Base-by-base conservation (phyloP, 2,888 invertebrate genomes). In the Athrips mouffetella region DNA sequence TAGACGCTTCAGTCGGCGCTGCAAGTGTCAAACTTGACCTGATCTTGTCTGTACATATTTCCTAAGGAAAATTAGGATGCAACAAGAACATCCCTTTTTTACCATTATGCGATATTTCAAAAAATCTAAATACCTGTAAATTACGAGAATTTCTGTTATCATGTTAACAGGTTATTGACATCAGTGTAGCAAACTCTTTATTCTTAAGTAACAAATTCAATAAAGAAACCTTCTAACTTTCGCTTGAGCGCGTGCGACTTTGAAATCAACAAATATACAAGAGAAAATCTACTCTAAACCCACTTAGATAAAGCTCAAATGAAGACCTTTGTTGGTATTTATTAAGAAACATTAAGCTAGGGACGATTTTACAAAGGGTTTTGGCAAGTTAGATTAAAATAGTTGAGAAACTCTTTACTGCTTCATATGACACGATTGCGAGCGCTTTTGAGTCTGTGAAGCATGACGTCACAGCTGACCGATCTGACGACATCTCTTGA, bases 191-290 rank as follows among this genome's bases (percentile, higher is more conserved):
- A n/a, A n/a, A n/a, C n/a, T n/a, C n/a, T n/a, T n/a, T n/a, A n/a
- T n/a, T n/a, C n/a, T n/a, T n/a, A 58, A 68, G 66, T 65, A 72
- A 67, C 68, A 69, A 70, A 74, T 74, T 75, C 73, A 73, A 74
- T 75, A 75, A 73, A 67, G 63, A 62, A 67, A 63, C 65, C 67
- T 63, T 53, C 60, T 55, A 72, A 72, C 54, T 71, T 73, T 65
- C 50, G 50, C 55, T 58, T 29, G 29, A 37, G 15, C 4, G 41
- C 15, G 13, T 41, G 15, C 41, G 27, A 41, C 41, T 27, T 41
- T 41, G 41, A 41, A 27, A 7, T 25, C 23, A 23, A 15, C 41
- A 18, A 3, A n/a, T 6, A 4, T 15, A 6, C 11, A 11, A 10
- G 5, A n/a, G 3, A 37, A 37, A 37, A 18, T 37, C 37, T 11